These are phyloP conservation scores for human DNA, from an alignment of 2,113 vertebrate genomes.

Conservation along the genomic window DNA sequence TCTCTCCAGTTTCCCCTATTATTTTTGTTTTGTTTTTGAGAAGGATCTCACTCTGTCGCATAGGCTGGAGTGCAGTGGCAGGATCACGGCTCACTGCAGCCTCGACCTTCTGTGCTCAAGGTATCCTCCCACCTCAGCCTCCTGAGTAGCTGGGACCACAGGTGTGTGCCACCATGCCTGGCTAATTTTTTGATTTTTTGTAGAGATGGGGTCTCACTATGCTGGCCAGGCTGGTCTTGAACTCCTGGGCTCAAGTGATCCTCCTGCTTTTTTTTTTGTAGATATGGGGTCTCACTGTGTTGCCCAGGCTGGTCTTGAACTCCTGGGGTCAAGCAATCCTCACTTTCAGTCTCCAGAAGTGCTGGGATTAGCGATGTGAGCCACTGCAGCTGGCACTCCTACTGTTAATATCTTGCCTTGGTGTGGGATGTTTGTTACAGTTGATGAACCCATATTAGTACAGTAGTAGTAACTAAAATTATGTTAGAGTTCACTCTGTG, in stretches of 20 bases:
- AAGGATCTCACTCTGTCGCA: neutral
- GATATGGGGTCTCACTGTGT: neutral
- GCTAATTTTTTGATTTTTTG: neutral
- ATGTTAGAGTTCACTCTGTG: neutral
- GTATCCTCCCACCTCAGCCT: neutral
- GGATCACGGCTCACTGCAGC: neutral
- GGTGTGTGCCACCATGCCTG: neutral
- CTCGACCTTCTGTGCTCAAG: neutral
- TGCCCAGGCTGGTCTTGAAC: neutral
- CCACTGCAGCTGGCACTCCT: neutral
- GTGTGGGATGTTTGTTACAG: too few species aligned
- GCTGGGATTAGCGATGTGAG: neutral
- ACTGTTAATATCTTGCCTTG: too few species aligned
- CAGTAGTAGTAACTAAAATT: neutral
- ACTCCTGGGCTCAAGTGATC: neutral
- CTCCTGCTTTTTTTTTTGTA: neutral
- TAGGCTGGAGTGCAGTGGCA: neutral
- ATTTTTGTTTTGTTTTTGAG: neutral
- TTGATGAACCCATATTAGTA: neutral
- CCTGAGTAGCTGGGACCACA: neutral
- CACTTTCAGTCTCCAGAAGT: neutral
- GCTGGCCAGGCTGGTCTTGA: neutral
- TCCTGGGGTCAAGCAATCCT: neutral
- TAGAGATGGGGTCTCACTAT: neutral
- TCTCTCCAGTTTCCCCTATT: fast-evolving